Conservation (phyloP, 2,113 vertebrate genomes). For the Ameiurus melas region DNA sequence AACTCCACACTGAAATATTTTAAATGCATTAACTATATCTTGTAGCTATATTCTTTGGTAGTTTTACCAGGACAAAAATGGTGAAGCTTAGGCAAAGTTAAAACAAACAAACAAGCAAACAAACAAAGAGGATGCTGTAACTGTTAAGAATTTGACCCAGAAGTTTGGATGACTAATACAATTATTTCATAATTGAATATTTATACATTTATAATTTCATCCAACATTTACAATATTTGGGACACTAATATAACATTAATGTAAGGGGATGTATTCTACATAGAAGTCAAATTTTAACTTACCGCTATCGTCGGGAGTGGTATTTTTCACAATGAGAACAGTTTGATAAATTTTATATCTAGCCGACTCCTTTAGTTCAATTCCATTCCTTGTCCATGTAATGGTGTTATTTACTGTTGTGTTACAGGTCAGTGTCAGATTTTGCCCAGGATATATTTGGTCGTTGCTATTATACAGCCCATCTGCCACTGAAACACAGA, state of each 20-base stretch:
- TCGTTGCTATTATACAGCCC: neutral
- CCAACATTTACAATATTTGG: neutral
- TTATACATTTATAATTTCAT: neutral
- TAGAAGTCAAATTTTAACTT: neutral
- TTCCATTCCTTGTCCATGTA: conserved; percentile 29
- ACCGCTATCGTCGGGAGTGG: conserved; percentile 11
- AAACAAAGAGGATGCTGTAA: neutral
- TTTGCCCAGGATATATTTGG: conserved; percentile 33
- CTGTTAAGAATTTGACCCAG: neutral
- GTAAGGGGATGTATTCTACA: neutral
- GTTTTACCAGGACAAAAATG: neutral
- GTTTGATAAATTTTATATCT: neutral
- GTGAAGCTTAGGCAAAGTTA: neutral
- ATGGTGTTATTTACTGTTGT: neutral
- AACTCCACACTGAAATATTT: neutral
- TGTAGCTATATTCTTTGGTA: neutral
- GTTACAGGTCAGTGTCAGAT: conserved; percentile 23
- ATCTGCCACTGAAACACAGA: conserved; percentile 2
- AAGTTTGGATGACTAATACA: neutral
- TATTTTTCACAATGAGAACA: conserved; percentile 6
- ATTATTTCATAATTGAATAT: neutral
- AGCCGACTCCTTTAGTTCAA: neutral
- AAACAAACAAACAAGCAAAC: neutral
- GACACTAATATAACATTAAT: neutral
- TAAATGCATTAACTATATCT: neutral